A percentile compares a stretch with the other conserved stretches of the same genome.
phyloP scores from a whole-genome alignment of 2,888 invertebrate genomes.

The Leptinotarsa peninsularis region DNA sequence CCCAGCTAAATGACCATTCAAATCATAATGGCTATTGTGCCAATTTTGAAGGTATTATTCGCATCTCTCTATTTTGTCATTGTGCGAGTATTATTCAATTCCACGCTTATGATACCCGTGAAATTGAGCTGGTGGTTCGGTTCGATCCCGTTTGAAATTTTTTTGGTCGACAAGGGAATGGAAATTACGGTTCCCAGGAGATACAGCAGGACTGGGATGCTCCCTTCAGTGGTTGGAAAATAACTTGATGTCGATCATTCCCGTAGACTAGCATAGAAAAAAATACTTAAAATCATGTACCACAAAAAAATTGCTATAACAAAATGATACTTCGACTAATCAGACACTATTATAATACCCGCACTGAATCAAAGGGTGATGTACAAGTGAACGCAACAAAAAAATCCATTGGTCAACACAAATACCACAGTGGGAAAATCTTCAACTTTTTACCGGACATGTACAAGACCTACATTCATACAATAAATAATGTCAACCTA shows the following conservation, averaged over 20 bases:
- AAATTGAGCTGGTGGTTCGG: slow-evolving; percentile 6
- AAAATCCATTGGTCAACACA: no score
- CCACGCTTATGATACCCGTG: slow-evolving; percentile 1
- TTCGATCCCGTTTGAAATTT: not conserved
- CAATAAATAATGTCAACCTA: no score
- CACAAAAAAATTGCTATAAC: no score
- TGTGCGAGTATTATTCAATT: slow-evolving; percentile 30
- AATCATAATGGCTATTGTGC: slow-evolving; percentile 34
- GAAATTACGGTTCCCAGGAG: not conserved
- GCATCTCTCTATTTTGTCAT: slow-evolving; percentile 26
- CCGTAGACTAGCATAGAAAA: no score
- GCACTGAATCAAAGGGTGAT: no score
- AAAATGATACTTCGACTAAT: no score
- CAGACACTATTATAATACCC: no score
- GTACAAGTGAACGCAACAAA: no score
- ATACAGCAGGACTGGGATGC: not conserved
- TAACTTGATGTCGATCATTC: not conserved
- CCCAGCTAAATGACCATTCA: slow-evolving; percentile 32
- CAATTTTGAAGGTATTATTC: slow-evolving; percentile 35
- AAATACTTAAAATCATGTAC: no score
- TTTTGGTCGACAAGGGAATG: not conserved
- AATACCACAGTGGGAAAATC: no score
- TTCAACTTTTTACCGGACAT: no score
- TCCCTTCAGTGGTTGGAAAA: not conserved
- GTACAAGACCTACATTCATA: no score